A percentile compares a stretch with the other conserved stretches of the same genome.
Evolutionary conservation across 2,888 invertebrate genomes (phyloP).

Genomic region (Rapana venosa): DNA sequence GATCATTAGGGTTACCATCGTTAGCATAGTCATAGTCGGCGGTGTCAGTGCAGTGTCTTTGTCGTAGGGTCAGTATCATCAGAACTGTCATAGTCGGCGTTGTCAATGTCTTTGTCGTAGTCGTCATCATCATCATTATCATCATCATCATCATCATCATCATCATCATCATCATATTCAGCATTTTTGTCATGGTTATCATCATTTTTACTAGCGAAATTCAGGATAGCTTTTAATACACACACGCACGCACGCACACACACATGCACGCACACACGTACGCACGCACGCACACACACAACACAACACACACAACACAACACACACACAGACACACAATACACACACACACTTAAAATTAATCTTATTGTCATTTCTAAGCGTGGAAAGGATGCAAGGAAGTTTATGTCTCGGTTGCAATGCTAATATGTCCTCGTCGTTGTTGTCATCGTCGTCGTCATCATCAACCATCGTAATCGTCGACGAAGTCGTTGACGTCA

Average conservation of each 20-base stretch:
- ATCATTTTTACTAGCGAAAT: not conserved
- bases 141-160: conserved; percentile 25
- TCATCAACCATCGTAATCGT: not conserved
- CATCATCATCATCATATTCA: not conserved
- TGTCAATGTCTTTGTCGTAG: conserved; percentile 22
- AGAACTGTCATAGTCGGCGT: conserved; percentile 15
- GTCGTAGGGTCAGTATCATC: conserved; percentile 6
- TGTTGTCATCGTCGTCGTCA: not conserved
- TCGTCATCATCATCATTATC: not conserved
- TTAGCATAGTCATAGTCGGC: not conserved
- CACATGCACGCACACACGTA: too few relatives aligned
- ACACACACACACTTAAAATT: too few relatives aligned
- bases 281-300: too few relatives aligned
- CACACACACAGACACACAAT: too few relatives aligned
- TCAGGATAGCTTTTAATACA: too few relatives aligned
- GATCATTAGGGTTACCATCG: not conserved
- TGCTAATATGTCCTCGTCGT: not conserved
- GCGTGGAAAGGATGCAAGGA: too few relatives aligned
- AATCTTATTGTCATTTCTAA: too few relatives aligned
- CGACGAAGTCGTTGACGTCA: not conserved
- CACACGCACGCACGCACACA: too few relatives aligned
- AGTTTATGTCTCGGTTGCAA: too few relatives aligned
- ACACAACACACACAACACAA: too few relatives aligned
- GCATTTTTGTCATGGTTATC: not conserved
- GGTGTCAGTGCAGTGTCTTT: not conserved